phyloP scores from a whole-genome alignment of 2,113 vertebrate species.

The Ancistrus triradiatus region DNA sequence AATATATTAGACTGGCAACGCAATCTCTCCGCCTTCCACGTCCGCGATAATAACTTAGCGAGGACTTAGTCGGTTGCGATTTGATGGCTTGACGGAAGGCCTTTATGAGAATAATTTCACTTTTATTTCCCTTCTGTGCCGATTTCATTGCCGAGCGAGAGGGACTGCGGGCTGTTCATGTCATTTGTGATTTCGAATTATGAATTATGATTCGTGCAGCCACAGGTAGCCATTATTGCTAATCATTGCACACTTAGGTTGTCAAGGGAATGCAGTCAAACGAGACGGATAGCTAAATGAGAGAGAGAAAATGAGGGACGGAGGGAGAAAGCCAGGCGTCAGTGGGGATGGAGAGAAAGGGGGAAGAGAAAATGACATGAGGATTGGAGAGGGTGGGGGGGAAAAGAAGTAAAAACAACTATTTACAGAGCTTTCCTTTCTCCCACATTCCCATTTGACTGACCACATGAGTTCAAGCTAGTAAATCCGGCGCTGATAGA shows the following conservation, averaged over 20 bases:
- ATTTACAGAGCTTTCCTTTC: slow-evolving; percentile 6
- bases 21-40: slow-evolving; percentile 24
- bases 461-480: slow-evolving; percentile 21
- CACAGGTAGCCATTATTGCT: slow-evolving; percentile 49
- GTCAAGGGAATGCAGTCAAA: slow-evolving; percentile 49
- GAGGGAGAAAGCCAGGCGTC: slow-evolving; percentile 23
- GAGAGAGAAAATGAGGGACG: slow-evolving; percentile 10
- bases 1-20: slow-evolving; percentile 7
- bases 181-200: slow-evolving; percentile 42
- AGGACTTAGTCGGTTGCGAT: slow-evolving; percentile 31
- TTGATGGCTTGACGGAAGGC: slow-evolving; percentile 36
- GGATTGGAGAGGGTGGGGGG: background rate
- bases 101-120: slow-evolving; percentile 43
- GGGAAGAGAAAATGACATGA: slow-evolving; percentile 14
- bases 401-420: slow-evolving; percentile 10
- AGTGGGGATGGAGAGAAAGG: slow-evolving; percentile 46
- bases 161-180: slow-evolving; percentile 30
- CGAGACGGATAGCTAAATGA: slow-evolving; percentile 26
- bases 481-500: slow-evolving; percentile 17
- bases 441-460: slow-evolving; percentile 8
- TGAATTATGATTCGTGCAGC: slow-evolving; percentile 43
- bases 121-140: slow-evolving; percentile 41
- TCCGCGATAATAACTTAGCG: slow-evolving; percentile 37
- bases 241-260: slow-evolving; percentile 48
- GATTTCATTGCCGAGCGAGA: slow-evolving; percentile 35